Evolutionary conservation across 2,888 invertebrate species (phyloP).

Genomic region (Rhopalosiphum nymphaeae): DNA sequence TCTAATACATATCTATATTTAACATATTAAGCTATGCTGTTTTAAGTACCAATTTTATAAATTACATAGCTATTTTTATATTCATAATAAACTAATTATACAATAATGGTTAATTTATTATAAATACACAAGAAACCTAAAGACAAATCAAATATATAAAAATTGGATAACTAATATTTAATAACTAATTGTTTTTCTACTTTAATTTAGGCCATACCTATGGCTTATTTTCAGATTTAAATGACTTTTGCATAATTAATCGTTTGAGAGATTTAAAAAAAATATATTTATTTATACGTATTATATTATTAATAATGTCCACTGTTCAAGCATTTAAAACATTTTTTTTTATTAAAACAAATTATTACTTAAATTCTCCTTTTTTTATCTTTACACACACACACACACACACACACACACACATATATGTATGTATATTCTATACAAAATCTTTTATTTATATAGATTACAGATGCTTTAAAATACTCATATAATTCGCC

Average conservation of each 20-base stretch:
- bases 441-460: not conserved
- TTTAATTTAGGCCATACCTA: not conserved
- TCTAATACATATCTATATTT: too few species aligned
- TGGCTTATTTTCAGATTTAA: not conserved
- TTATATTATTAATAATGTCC: not conserved
- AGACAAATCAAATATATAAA: not conserved
- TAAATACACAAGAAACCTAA: not conserved
- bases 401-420: too few species aligned
- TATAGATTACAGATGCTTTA: not conserved
- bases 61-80: not conserved
- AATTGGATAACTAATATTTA: not conserved
- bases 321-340: not conserved
- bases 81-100: not conserved
- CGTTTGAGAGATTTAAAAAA: not conserved
- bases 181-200: not conserved
- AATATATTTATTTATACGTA: not conserved
- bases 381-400: not conserved
- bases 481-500: not conserved
- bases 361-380: not conserved
- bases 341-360: not conserved
- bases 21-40: too few species aligned
- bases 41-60: too few species aligned
- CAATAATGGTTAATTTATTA: not conserved
- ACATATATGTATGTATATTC: too few species aligned
- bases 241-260: not conserved